Percentiles rank a stretch among this genome's conserved stretches.
These are phyloP conservation scores for Neosilurus mollespiculum DNA, from an alignment of 2,797 vertebrate genomes.

Conservation along the genomic window DNA sequence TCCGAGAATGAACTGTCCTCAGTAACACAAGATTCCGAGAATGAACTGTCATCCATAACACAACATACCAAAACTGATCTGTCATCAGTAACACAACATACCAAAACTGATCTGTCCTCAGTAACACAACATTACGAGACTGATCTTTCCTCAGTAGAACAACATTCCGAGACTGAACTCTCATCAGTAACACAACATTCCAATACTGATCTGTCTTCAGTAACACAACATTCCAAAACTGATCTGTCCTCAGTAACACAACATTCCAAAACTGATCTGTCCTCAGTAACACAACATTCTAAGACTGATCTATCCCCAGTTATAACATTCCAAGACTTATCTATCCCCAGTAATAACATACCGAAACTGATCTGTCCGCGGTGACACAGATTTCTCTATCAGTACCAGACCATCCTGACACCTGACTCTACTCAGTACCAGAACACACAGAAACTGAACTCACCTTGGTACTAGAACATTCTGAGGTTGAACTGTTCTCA, in stretches of 20 bases:
- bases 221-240: too few relatives aligned
- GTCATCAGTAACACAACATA: not conserved
- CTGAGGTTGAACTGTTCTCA: not conserved
- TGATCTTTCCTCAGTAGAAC: not conserved
- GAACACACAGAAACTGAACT: not conserved
- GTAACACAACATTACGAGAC: not conserved
- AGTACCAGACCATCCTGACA: not conserved
- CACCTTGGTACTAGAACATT: not conserved
- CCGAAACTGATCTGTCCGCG: not conserved
- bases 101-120: not conserved
- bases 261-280: not conserved
- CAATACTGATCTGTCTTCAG: too few relatives aligned
- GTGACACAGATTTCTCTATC: too few relatives aligned
- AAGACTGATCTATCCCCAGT: not conserved
- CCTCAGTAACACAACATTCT: not conserved
- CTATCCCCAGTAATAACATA: not conserved
- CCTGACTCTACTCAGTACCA: not conserved
- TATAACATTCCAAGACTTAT: not conserved
- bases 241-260: not conserved
- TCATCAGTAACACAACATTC: not conserved
- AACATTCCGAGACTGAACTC: not conserved
- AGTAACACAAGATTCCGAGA: not conserved
- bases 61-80: not conserved
- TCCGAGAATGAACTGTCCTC: not conserved
- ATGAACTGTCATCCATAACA: not conserved